Evolutionary conservation across 2,113 vertebrate species (phyloP).

Genomic region (Thalassarche chlororhynchos): DNA sequence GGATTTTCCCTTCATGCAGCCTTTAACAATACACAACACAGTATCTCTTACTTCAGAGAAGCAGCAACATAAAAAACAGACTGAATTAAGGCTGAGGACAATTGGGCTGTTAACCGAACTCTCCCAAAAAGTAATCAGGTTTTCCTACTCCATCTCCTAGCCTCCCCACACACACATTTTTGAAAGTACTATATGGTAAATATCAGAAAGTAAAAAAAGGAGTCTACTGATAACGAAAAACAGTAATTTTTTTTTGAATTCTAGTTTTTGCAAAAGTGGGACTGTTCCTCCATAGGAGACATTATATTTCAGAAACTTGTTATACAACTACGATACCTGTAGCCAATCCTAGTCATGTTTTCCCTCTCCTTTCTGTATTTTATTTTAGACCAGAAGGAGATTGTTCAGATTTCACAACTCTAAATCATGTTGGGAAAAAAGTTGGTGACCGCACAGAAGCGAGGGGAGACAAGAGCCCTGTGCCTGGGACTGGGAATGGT

Average conservation of each 20-base stretch:
- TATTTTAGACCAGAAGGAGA: neutral
- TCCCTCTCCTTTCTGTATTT: neutral
- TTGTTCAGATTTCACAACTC: neutral
- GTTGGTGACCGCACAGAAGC: conserved; percentile 78
- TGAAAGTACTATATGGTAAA: neutral
- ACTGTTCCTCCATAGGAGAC: neutral
- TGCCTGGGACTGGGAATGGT: conserved; percentile 80
- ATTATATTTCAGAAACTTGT: neutral
- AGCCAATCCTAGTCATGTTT: neutral
- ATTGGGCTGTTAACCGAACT: neutral
- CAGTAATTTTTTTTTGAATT: neutral
- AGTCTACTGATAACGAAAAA: neutral
- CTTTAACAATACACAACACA: neutral
- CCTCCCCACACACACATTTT: fast-evolving
- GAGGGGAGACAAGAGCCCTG: conserved; percentile 78
- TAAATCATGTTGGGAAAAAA: conserved; percentile 75
- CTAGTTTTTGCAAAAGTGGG: neutral
- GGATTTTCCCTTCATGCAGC: neutral
- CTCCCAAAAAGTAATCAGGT: neutral
- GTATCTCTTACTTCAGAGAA: neutral
- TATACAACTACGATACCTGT: neutral
- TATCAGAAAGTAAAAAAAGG: neutral
- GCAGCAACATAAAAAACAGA: neutral
- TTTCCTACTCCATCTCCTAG: neutral
- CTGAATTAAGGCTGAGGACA: neutral